A percentile compares a stretch with the other conserved stretches of the same genome.
These are phyloP conservation scores for Cricetomys ansorgei DNA, from an alignment of 2,113 vertebrate genomes.

Conservation along the genomic window DNA sequence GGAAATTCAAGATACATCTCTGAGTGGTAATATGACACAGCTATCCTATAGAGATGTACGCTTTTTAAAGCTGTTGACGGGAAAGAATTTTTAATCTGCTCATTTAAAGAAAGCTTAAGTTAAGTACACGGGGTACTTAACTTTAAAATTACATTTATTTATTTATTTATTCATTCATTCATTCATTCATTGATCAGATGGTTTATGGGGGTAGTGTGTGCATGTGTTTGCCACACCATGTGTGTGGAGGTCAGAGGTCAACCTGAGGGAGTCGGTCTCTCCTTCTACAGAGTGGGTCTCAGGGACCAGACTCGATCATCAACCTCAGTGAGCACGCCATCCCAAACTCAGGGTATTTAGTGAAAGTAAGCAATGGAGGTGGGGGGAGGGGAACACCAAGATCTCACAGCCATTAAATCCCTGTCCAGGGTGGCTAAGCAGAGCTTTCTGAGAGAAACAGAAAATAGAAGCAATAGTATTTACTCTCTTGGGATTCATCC, in stretches of 20 bases:
- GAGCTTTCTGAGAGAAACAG: neutral
- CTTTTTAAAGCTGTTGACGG: neutral
- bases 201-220: neutral
- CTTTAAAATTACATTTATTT: neutral
- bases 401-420: neutral
- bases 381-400: neutral
- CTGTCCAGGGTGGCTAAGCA: neutral
- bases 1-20: neutral
- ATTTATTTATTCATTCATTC: neutral
- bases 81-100: constrained; percentile 63
- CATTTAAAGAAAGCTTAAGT: constrained; percentile 83
- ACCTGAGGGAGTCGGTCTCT: neutral
- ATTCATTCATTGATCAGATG: neutral
- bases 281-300: neutral
- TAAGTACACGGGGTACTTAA: neutral
- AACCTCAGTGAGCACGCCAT: neutral
- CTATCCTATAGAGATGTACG: neutral
- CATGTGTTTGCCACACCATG: neutral
- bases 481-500: neutral
- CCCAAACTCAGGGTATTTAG: no score
- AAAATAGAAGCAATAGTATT: neutral
- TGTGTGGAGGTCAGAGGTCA: neutral
- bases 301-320: neutral
- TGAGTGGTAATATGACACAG: constrained; percentile 35
- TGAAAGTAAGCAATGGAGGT: neutral